These are phyloP conservation scores for Aphidius gifuensis DNA, from an alignment of 1,140 invertebrate species.

Conservation along the genomic window DNA sequence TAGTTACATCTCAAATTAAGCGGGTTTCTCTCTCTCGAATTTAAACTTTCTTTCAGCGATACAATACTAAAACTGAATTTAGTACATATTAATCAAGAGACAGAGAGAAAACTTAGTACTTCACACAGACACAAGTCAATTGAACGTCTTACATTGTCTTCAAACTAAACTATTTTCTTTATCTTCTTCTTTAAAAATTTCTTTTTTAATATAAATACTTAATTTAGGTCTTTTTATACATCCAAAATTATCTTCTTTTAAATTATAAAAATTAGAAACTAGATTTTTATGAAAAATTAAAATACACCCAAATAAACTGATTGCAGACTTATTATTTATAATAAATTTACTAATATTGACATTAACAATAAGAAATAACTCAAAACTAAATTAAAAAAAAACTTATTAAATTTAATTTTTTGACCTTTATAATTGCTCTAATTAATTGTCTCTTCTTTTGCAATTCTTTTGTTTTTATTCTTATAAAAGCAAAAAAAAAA, in stretches of 20 bases:
- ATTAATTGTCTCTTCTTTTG: background rate
- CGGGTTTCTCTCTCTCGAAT: slow-evolving; percentile 30
- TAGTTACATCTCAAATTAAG: slow-evolving; percentile 48
- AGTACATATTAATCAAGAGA: slow-evolving; percentile 2
- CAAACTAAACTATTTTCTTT: slow-evolving; percentile 24
- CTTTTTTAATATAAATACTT: no score
- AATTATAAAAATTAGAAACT: no score
- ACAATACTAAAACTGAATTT: slow-evolving; percentile 9
- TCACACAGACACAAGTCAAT: background rate
- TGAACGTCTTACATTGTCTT: slow-evolving; percentile 27
- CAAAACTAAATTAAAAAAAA: background rate
- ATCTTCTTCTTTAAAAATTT: background rate
- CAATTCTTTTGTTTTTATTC: background rate
- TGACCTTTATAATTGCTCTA: background rate
- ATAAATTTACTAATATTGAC: no score
- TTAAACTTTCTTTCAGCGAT: background rate
- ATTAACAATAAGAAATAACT: no score
- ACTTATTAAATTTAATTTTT: background rate
- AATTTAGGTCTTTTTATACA: no score
- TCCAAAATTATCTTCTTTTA: no score
- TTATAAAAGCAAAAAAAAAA: no score
- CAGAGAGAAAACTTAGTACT: background rate
- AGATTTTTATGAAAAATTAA: no score
- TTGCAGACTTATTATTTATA: no score
- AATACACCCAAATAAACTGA: no score